Base-by-base conservation (phyloP, 1,140 invertebrate species). In the Pemphigus obesinymphae region DNA sequence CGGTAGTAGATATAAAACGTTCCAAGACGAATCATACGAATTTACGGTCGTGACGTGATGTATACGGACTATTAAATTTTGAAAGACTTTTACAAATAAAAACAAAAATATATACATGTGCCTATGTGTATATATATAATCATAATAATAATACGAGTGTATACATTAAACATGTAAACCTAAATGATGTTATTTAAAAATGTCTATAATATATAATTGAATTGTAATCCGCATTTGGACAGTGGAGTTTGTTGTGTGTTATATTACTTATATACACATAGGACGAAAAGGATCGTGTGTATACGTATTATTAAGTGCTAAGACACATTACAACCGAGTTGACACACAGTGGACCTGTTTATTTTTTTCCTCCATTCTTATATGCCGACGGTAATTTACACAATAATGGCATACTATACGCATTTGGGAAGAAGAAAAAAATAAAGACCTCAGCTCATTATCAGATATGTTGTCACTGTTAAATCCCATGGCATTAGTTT, bases 331-430 rank as follows among this genome's bases (percentile, higher is more conserved):
- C 50, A 26, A 40, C 50, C 48, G 73, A 76, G 50, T 76, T 76
- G 73, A 76, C 73, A 76, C 31, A 40, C 63, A n/a, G 34, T 20
- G n/a, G 73, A 76, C 73, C 73, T 58, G 73, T 76, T 76, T 76
- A 23, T 58, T 76, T 20, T 73, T 50, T 29, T 53, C 17, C n/a
- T 70, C 11, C 40, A 15, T 66, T 37, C 20, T 31, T 53, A n/a
- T n/a, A n/a, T 37, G 13, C 48, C 20, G 72, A 34, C 29, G 50
- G 73, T 76, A 58, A 58, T 76, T 76, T 76, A 76, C 73, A 76
- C 73, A 58, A 58, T 37, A 76, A 76, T 76, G 73, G 73, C 73
- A 26, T 68, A n/a, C n/a, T n/a, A n/a, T n/a, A 45, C 45, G 50
- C 15, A 17, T 63, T 63, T 17, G 48, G 48, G 31, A 11, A 17